Evolutionary conservation across 2,797 vertebrate species (phyloP), one percentile per base, ranked within the genome.

Genomic region (Rhadinocentrus ornatus): DNA sequence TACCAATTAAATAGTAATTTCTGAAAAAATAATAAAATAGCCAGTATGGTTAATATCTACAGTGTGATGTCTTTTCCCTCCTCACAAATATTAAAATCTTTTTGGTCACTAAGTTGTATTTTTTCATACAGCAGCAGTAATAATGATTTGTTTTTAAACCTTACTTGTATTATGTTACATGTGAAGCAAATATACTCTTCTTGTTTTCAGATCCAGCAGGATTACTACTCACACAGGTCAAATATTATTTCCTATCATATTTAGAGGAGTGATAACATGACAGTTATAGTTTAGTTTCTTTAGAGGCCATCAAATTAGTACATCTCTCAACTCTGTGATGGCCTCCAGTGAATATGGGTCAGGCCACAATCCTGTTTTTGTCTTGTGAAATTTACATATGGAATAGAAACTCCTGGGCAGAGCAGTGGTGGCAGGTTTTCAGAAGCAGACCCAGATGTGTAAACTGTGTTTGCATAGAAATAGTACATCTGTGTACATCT

Each of bases 271-370:
- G 63, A 86, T 67, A 76, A 61, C 34, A 5, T 52, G 27, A 60
- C 56, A 12, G n/a, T 24, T 22, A 24, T 18, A 22, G 31, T 53
- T 34, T 34, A 34, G 32, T 34, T 34, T 69, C 32, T 20, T 39
- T 15, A 13, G 66, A 68, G 56, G 77, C n/a, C 0, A 18, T 27
- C 15, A 62, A 68, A 24, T 61, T 50, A 44, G 41, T 46, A 44
- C 5, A 48, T 71, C 16, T 41, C 29, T 24, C 32, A 18, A 29
- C 44, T 62, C 56, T 13, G 26, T 29, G n/a, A 66, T 24, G 72
- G 67, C 62, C 69, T 79, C 70, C 48, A 2, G 71, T 81, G 81
- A 81, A 61, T 78, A 60, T 77, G 76, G 59, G 77, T 84, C 64
- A 77, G 73, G 53, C 60, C 62, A 53, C 15, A 13, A 73, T 70